Base-by-base conservation (phyloP, 2,888 invertebrate species). In the Drosophila nigritarsus region DNA sequence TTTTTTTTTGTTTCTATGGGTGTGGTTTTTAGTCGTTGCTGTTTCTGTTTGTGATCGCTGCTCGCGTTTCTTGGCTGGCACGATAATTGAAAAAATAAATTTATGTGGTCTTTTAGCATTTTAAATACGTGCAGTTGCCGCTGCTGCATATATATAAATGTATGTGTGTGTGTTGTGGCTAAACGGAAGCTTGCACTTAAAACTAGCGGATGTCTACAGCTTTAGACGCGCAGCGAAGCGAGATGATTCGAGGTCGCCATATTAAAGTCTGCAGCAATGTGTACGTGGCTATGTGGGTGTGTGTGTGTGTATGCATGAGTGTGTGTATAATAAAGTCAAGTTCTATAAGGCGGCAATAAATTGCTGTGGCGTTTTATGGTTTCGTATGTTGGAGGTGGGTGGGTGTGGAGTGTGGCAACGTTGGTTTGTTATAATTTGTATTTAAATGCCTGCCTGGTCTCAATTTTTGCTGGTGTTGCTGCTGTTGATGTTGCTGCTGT, bases 41-140 rank as follows among this genome's bases (percentile, higher is more conserved):
- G n/a, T 30, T 40, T 42, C 49, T 68, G 69, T 54, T 63, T 73
- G 58, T 50, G 62, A 74, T 77, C 69, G 73, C 51, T 65, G 60
- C 36, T 27, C 24, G 73, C 54, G 53, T 65, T 32, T 24, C 59
- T 66, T 80, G 84, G 79, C 73, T 79, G 64, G 71, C 68, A 78
- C 71, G 62, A 70, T 83, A 82, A 89, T 88, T 90, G 80, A 78
- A 81, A 77, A 87, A 83, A 79, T 66, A 76, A 89, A 87, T 91
- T 89, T 90, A 89, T 91, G 81, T 75, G 87, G 71, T 75, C 80
- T 71, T 81, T 90, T 82, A 62, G 82, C 80, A 85, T 83, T 90
- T 79, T 67, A 70, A 83, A 81, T 59, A 87, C 78, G 85, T 88
- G 80, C 81, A 32, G 40, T 30, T 54, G 18, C 40, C 56, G 59